Evolutionary conservation across 2,888 invertebrate species (phyloP), one percentile per base, ranked within the genome.

Genomic region (Pachymerium ferrugineum): DNA sequence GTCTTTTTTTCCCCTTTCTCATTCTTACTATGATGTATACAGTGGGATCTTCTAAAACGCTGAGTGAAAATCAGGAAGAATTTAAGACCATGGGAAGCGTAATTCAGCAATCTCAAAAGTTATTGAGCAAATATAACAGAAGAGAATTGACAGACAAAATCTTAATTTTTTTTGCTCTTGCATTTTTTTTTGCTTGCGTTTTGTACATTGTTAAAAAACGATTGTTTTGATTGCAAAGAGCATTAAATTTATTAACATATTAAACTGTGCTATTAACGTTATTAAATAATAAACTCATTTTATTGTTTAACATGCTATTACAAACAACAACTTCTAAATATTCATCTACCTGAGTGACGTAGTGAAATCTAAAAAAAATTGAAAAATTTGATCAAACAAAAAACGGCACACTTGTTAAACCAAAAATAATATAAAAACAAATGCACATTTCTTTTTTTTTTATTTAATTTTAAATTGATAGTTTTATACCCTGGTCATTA

Each of bases 81-180:
- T 84, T 96, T 38, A 89, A 90, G 78, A 88, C 89, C 77, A 95
- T 96, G 76, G 92, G 93, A 1, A 91, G 93, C 76, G 89, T 90
- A 28, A 94, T 97, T 78, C 87, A 90, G 29, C 94, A 93, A 80
- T 94, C 96, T 0, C 91, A 93, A 77, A 95, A 94, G 82, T 85
- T 98, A 8, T 84, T 98, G 67, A 93, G 93, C 74, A 98, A 97
- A 84, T 97, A 97, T 81, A 94, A 94, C 2, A 86, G 97, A 73
- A 86, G 97, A 38, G 97, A 98, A 84, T 90, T 94, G 77, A 98
- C 97, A 0, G 97, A 98, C 81, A 97, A 96, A 86, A 88, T 96
- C 74, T 86, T 98, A 8, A 87, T 94, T 81, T 88, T 90, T 78
- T 89, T 95, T 80, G 93, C 94, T 75, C 91, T 95, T 82, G 86